Evolutionary conservation across 35 echinoderm and acorn worm genomes (phyloP).

Genomic region (Strongylocentrotus purpuratus): DNA sequence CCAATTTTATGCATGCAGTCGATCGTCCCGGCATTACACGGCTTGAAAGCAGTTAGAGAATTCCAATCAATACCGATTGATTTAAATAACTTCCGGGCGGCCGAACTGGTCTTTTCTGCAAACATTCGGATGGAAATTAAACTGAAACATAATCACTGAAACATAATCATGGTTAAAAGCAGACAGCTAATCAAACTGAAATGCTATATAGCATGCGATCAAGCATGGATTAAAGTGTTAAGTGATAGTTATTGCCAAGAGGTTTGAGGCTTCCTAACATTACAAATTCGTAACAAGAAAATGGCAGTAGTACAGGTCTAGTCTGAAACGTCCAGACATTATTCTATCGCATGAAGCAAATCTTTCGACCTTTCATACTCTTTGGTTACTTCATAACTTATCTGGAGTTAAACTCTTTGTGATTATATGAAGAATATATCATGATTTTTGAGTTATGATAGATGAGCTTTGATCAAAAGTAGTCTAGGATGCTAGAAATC

Average conservation of each 20-base stretch:
- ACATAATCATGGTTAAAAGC: conserved; percentile 1
- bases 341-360: background rate
- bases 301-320: background rate
- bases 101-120: background rate
- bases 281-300: background rate
- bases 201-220: background rate
- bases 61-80: background rate
- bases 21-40: background rate
- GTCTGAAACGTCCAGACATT: background rate
- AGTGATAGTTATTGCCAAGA: background rate
- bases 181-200: conserved; percentile 4
- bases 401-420: background rate
- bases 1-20: background rate
- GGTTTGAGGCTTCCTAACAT: background rate
- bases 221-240: background rate
- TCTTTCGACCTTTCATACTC: background rate
- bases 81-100: background rate
- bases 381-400: background rate
- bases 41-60: background rate
- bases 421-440: background rate
- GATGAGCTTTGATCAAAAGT: background rate
- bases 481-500: background rate
- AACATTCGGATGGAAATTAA: background rate
- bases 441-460: background rate
- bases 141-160: conserved; percentile 8